Evolutionary conservation across 2,113 vertebrate genomes (phyloP).

Genomic region (Urocitellus parryii): DNA sequence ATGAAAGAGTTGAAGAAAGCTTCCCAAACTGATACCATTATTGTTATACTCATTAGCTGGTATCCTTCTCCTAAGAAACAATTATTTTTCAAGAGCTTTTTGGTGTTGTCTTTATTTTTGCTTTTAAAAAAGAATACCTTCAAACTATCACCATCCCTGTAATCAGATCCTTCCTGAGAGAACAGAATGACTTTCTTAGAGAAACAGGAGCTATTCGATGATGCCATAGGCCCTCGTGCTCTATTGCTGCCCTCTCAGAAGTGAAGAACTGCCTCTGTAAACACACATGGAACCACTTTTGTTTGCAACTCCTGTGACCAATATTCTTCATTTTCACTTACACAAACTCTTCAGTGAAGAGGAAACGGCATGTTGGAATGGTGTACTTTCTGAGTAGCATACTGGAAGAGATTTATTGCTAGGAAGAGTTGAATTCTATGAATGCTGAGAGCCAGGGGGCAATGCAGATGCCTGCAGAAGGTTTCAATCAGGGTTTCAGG

Average conservation of each 20-base stretch:
- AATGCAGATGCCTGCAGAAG: slow-evolving; percentile 28
- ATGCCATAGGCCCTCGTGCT: too few relatives aligned
- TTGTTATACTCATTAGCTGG: neutral
- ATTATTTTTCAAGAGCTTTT: neutral
- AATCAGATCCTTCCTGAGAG: neutral
- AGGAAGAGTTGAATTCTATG: slow-evolving; percentile 46
- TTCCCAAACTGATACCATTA: neutral
- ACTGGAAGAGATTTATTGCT: slow-evolving; percentile 72
- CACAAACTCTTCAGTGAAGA: slow-evolving; percentile 48
- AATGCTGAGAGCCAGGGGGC: slow-evolving; percentile 63
- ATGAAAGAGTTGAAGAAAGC: neutral
- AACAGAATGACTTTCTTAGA: neutral
- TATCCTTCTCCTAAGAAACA: neutral
- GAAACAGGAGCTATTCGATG: neutral
- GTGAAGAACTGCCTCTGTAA: neutral
- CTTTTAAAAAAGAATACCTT: slow-evolving; percentile 23
- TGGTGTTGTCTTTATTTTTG: neutral
- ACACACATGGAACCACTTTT: slow-evolving; percentile 34
- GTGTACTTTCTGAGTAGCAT: neutral
- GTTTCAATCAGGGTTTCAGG: slow-evolving; percentile 60
- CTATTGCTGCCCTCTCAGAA: neutral
- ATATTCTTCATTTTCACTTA: slow-evolving; percentile 61
- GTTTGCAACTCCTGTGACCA: slow-evolving; percentile 34
- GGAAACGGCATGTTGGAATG: neutral
- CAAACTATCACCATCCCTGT: neutral